Evolutionary conservation across 2,113 vertebrate species (phyloP).

Genomic region (Sarotherodon lohbergeri): DNA sequence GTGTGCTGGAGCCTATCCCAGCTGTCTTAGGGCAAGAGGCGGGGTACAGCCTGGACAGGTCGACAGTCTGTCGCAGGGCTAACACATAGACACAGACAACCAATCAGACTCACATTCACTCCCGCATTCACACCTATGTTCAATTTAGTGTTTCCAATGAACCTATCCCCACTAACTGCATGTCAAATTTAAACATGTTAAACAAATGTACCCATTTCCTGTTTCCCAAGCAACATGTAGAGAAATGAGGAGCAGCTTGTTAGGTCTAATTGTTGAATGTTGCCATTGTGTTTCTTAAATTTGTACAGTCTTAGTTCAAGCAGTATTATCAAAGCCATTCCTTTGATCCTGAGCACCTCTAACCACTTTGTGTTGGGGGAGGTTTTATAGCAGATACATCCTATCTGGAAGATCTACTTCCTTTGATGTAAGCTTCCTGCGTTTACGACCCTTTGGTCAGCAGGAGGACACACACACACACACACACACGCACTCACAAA

Average conservation of each 20-base stretch:
- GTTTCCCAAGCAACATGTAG: not conserved
- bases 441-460: too few species aligned
- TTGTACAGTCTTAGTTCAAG: too few species aligned
- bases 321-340: too few species aligned
- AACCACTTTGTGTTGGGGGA: too few species aligned
- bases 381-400: too few species aligned
- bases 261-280: too few species aligned
- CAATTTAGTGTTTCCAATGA: not conserved
- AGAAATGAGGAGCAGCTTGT: not conserved
- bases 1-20: not conserved
- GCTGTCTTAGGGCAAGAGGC: not conserved
- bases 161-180: not conserved
- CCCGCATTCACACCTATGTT: not conserved
- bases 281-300: too few species aligned
- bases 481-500: too few species aligned
- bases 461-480: too few species aligned
- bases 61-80: not conserved
- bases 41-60: not conserved
- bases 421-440: too few species aligned
- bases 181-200: not conserved
- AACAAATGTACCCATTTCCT: not conserved
- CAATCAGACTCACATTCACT: not conserved
- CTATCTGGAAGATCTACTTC: too few species aligned
- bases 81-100: not conserved
- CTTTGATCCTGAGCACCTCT: too few species aligned